Percentiles rank a stretch among this genome's conserved stretches.
Conservation (phyloP, 2,888 invertebrate genomes). For the Drosophila leonis region DNA sequence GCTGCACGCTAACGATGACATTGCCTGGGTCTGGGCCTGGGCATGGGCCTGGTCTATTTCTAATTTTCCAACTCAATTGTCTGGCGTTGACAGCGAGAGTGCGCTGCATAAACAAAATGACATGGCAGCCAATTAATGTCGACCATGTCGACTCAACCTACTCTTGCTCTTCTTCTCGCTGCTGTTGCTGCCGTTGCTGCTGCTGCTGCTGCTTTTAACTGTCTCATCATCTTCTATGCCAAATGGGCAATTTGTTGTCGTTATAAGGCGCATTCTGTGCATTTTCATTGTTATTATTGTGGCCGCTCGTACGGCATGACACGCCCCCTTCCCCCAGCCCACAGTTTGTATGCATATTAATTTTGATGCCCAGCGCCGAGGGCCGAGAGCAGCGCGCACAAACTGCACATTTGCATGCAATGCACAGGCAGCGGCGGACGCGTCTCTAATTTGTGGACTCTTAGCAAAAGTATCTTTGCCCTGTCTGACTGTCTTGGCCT, state of each 20-base stretch:
- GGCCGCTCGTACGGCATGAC: slow-evolving; percentile 43
- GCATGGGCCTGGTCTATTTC: slow-evolving; percentile 29
- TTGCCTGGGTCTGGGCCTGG: slow-evolving; percentile 28
- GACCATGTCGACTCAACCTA: slow-evolving; percentile 48
- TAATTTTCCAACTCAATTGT: slow-evolving; percentile 55
- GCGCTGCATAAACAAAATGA: slow-evolving; percentile 73
- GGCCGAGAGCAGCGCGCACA: slow-evolving; percentile 46
- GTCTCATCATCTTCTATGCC: slow-evolving; percentile 74
- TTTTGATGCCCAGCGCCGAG: slow-evolving; percentile 55
- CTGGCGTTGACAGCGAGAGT: slow-evolving; percentile 59
- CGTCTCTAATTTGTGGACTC: slow-evolving; percentile 75
- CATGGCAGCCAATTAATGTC: slow-evolving; percentile 80
- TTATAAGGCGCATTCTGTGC: slow-evolving; percentile 77
- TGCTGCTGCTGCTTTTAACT: slow-evolving; percentile 32
- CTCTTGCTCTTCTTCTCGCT: not conserved
- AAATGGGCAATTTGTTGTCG: slow-evolving; percentile 80
- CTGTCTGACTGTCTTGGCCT: slow-evolving; percentile 36
- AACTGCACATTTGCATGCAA: slow-evolving; percentile 78
- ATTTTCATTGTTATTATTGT: slow-evolving; percentile 79
- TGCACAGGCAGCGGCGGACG: slow-evolving; percentile 45
- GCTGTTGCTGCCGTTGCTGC: slow-evolving; percentile 1
- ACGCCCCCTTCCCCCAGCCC: not conserved
- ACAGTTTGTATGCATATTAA: slow-evolving; percentile 71
- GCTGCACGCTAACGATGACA: slow-evolving; percentile 49
- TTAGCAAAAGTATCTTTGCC: slow-evolving; percentile 51